A percentile compares a stretch with the other conserved stretches of the same genome.
phyloP scores from a whole-genome alignment of 2,888 invertebrate species.

The Odiellus spinosus region DNA sequence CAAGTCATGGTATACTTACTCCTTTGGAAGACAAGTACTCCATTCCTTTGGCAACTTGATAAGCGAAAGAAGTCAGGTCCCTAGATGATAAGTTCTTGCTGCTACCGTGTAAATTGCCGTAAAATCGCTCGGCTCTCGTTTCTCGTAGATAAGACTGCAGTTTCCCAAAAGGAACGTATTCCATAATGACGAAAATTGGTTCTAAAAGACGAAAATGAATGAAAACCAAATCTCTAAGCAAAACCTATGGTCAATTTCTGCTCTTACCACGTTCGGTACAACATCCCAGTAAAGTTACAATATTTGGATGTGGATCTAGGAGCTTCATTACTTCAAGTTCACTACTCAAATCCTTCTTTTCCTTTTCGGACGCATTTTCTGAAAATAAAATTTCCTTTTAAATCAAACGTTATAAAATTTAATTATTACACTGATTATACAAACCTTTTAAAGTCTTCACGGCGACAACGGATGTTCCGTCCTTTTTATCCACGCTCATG shows the following conservation, averaged over 20 bases:
- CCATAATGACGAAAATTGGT: conserved; percentile 65
- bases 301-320: conserved; percentile 63
- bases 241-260: neutral
- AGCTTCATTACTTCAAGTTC: conserved; percentile 66
- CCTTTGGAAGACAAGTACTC: conserved; percentile 63
- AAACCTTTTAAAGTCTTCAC: conserved; percentile 56
- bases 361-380: conserved; percentile 57
- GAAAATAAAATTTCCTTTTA: conserved; percentile 1
- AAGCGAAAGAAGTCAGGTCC: conserved; percentile 60
- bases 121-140: conserved; percentile 52
- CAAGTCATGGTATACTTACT: conserved; percentile 39
- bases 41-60: conserved; percentile 70
- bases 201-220: conserved; percentile 35
- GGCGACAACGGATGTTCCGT: conserved; percentile 63
- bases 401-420: neutral
- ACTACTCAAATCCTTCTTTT: conserved; percentile 54
- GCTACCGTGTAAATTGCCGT: conserved; percentile 49
- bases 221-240: neutral
- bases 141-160: conserved; percentile 56
- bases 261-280: conserved; percentile 59
- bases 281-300: conserved; percentile 62
- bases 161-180: conserved; percentile 70
- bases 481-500: conserved; percentile 46
- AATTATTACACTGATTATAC: too few species aligned
- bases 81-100: conserved; percentile 41